Conservation (phyloP, 30 jellyfish, hydroid and myxozoan species). For the Turritopsis rubra region DNA sequence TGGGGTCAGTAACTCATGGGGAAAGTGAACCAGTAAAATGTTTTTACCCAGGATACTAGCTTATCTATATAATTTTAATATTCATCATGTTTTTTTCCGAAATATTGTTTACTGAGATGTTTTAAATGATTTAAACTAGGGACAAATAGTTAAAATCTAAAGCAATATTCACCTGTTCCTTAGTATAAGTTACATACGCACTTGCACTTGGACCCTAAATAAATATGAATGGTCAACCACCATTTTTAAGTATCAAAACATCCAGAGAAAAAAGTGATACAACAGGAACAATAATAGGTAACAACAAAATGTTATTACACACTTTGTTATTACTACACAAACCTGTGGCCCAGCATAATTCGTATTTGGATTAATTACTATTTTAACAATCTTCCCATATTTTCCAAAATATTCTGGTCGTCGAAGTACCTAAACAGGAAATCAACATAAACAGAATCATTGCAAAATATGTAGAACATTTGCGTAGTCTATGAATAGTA, state of each 20-base stretch:
- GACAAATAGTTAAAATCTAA: too few species aligned
- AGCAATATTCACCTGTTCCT: constrained; percentile 65
- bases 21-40: too few species aligned
- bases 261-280: too few species aligned
- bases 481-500: too few species aligned
- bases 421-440: constrained; percentile 49
- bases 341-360: constrained; percentile 99
- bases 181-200: constrained; percentile 89
- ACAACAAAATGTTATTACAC: not conserved
- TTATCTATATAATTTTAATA: too few species aligned
- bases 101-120: too few species aligned
- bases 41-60: too few species aligned
- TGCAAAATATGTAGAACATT: not conserved
- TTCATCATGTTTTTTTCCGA: too few species aligned
- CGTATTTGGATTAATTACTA: constrained; percentile 89
- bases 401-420: constrained; percentile 89
- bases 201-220: constrained; percentile 99
- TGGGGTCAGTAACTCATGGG: too few species aligned
- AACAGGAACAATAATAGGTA: not conserved
- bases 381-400: constrained; percentile 89
- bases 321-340: not conserved
- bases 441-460: not conserved
- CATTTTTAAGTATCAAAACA: not conserved
- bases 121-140: too few species aligned
- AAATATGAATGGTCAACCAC: not conserved